Conservation (phyloP, 37 sponge, comb jelly and placozoan genomes). For the Hexactinellida sp. region DNA sequence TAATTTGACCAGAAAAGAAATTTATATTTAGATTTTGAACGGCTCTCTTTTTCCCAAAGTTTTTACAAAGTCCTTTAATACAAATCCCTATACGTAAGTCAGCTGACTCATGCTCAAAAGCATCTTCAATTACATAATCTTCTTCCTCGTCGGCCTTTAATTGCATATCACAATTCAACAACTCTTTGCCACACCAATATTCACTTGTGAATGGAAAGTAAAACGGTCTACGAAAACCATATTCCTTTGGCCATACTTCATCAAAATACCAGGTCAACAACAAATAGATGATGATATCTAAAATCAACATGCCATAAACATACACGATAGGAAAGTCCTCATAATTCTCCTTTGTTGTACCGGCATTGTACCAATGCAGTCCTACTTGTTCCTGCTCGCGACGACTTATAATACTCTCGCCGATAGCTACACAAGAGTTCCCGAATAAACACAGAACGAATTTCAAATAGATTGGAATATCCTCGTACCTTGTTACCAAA, state of each 20-base stretch:
- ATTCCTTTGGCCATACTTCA: slow-evolving; percentile 10
- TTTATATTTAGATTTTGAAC: neutral
- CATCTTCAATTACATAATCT: neutral
- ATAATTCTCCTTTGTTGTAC: neutral
- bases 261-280: slow-evolving; percentile 23
- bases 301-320: slow-evolving; percentile 14
- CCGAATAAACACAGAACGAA: neutral
- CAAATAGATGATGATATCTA: slow-evolving; percentile 23
- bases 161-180: neutral
- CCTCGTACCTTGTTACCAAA: neutral
- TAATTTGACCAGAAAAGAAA: slow-evolving; percentile 23
- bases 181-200: neutral
- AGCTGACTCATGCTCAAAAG: neutral
- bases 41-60: neutral
- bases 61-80: neutral
- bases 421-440: neutral
- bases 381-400: neutral
- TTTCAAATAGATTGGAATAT: neutral
- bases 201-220: neutral
- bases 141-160: neutral
- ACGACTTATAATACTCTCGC: neutral
- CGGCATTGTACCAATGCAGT: neutral
- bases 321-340: neutral
- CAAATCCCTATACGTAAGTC: neutral
- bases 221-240: neutral